phyloP scores from a whole-genome alignment of 2,888 invertebrate genomes.

The Drosophila neonasuta region DNA sequence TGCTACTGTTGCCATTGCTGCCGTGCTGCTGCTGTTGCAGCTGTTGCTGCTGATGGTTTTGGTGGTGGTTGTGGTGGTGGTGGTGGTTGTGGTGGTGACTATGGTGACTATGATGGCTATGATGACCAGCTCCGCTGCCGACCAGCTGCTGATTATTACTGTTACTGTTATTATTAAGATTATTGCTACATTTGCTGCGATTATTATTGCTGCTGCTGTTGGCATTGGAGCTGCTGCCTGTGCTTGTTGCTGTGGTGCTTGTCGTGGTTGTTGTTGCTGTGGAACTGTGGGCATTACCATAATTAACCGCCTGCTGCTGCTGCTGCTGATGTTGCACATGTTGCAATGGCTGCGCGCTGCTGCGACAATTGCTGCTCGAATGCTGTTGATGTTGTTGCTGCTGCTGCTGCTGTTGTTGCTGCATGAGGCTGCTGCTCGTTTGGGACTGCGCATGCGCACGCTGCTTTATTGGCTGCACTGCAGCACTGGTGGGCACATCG shows the following conservation, averaged over 20 bases:
- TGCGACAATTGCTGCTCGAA: slow-evolving; percentile 59
- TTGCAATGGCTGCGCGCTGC: slow-evolving; percentile 65
- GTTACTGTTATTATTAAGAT: slow-evolving; percentile 23
- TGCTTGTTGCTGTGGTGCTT: slow-evolving; percentile 24
- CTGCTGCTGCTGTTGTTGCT: slow-evolving; percentile 82
- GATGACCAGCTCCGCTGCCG: slow-evolving; percentile 61
- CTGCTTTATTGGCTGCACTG: slow-evolving; percentile 74
- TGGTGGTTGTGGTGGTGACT: slow-evolving; percentile 51
- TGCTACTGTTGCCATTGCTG: slow-evolving; percentile 31
- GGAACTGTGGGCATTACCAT: slow-evolving; percentile 69
- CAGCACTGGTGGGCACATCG: slow-evolving; percentile 68
- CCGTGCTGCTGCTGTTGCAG: slow-evolving; percentile 40
- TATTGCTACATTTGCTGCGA: slow-evolving; percentile 29
- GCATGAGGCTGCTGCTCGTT: slow-evolving; percentile 79
- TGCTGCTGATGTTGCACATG: slow-evolving; percentile 73
- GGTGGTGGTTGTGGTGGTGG: slow-evolving; percentile 56
- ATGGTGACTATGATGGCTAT: slow-evolving; percentile 63
- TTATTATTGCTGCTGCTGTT: slow-evolving; percentile 42
- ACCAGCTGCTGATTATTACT: slow-evolving; percentile 49
- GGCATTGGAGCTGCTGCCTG: slow-evolving; percentile 44
- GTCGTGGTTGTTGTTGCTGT: slow-evolving; percentile 44
- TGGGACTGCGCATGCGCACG: slow-evolving; percentile 81
- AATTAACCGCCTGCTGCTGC: slow-evolving; percentile 68
- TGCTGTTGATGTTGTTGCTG: slow-evolving; percentile 83
- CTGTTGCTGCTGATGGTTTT: slow-evolving; percentile 40